These are phyloP conservation scores for Lepidurus arcticus DNA, from an alignment of 1,140 invertebrate species.

Conservation along the genomic window DNA sequence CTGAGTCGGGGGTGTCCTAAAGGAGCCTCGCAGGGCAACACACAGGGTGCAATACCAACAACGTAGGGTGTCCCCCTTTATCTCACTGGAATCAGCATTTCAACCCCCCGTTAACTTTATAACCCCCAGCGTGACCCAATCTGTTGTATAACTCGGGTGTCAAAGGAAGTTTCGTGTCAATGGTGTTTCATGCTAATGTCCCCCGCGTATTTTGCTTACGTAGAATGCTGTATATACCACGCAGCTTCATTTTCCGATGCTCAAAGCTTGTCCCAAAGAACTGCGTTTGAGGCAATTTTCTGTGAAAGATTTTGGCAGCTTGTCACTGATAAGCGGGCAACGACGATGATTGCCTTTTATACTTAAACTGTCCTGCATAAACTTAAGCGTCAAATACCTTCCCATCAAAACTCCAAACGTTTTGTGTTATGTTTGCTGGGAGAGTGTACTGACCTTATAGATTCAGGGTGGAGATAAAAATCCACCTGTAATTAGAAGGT, in stretches of 20 bases:
- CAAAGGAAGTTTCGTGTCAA: slow-evolving; percentile 13
- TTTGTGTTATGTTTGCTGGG: not conserved
- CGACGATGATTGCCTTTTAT: not conserved
- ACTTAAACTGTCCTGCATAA: not conserved
- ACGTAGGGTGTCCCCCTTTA: slow-evolving; percentile 4
- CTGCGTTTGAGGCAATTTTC: not conserved
- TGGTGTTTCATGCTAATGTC: slow-evolving; percentile 15
- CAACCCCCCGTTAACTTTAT: slow-evolving; percentile 13
- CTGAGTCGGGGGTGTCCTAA: not conserved
- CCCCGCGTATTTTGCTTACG: not conserved
- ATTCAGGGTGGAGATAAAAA: not conserved
- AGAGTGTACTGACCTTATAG: not conserved
- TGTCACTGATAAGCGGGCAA: slow-evolving; percentile 12
- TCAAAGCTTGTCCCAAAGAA: not conserved
- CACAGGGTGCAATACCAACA: slow-evolving; percentile 12
- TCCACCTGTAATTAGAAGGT: not conserved
- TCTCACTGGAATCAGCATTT: not conserved
- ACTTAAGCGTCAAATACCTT: not conserved
- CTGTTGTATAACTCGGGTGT: slow-evolving; percentile 13
- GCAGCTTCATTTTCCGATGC: not conserved
- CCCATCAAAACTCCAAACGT: not conserved
- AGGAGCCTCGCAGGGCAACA: not conserved
- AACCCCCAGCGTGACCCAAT: slow-evolving; percentile 14
- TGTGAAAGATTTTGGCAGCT: slow-evolving; percentile 16
- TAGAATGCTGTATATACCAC: not conserved